Conservation (phyloP, 2,888 invertebrate genomes). For the Cotesia congregata region DNA sequence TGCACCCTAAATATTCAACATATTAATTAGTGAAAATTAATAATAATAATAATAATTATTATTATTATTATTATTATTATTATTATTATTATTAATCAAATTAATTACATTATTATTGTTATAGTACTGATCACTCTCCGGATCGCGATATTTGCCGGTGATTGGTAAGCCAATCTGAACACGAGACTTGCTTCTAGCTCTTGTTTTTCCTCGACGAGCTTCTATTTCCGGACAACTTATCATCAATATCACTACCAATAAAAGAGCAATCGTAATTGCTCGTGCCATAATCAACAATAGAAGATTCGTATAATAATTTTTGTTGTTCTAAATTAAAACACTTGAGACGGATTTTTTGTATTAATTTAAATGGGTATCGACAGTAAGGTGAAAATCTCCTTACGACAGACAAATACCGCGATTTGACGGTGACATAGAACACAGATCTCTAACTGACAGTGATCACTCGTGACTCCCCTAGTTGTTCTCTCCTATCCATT, state of each 20-base stretch:
- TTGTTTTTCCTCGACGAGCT: constrained; percentile 80
- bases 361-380: neutral
- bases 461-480: constrained; percentile 68
- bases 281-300: constrained; percentile 53
- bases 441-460: constrained; percentile 66
- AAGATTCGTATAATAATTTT: neutral
- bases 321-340: neutral
- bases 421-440: constrained; percentile 64
- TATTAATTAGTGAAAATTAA: constrained; percentile 45
- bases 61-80: constrained; percentile 29
- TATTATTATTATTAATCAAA: constrained; percentile 29
- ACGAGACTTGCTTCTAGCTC: constrained; percentile 84
- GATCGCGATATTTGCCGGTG: constrained; percentile 90
- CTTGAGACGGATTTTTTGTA: neutral
- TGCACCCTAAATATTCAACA: constrained; percentile 78
- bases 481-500: constrained; percentile 68
- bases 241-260: constrained; percentile 61
- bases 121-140: constrained; percentile 92
- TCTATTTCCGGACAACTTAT: constrained; percentile 62
- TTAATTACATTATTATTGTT: constrained; percentile 86
- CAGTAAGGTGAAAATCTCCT: constrained; percentile 46
- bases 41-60: neutral
- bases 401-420: constrained; percentile 59
- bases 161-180: constrained; percentile 90
- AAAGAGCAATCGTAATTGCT: constrained; percentile 50